These are phyloP conservation scores for Paramuricea clavata DNA, from an alignment of 92 coral and sea anemone species.

Conservation along the genomic window DNA sequence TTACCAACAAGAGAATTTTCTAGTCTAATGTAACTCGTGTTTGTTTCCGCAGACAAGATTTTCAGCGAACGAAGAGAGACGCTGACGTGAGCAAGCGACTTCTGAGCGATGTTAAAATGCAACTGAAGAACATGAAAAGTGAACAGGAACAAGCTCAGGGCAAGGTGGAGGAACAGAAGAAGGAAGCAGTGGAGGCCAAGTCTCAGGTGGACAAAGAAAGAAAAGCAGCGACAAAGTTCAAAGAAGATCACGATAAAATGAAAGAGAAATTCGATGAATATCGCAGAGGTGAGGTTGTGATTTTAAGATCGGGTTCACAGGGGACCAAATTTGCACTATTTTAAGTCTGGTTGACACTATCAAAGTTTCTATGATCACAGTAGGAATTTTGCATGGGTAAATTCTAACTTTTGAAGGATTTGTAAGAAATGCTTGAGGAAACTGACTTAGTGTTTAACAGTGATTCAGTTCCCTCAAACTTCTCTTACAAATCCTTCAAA, in stretches of 20 bases:
- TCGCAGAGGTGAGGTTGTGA: constrained; percentile 33
- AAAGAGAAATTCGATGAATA: constrained; percentile 57
- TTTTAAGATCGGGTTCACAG: no score
- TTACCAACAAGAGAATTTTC: background rate
- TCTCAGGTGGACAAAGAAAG: constrained; percentile 68
- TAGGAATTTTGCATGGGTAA: no score
- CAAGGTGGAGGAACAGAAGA: constrained; percentile 68
- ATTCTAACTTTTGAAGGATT: no score
- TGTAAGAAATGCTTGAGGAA: no score
- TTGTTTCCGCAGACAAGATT: constrained; percentile 32
- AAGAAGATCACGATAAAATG: constrained; percentile 71
- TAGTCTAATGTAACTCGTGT: background rate
- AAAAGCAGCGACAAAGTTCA: constrained; percentile 44
- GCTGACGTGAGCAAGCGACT: constrained; percentile 70
- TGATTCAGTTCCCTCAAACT: no score
- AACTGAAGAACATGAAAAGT: constrained; percentile 56
- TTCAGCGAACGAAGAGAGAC: constrained; percentile 67
- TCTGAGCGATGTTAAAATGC: constrained; percentile 66
- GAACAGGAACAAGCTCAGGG: constrained; percentile 66
- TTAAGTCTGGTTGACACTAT: no score
- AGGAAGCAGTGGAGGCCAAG: constrained; percentile 67
- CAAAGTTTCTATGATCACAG: no score
- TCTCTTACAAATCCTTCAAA: no score
- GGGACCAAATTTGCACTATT: no score
- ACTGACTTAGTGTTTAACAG: no score